Evolutionary conservation across 2,113 vertebrate genomes (phyloP), one percentile per base, ranked within the genome.

Genomic region (Fulmarus glacialis): DNA sequence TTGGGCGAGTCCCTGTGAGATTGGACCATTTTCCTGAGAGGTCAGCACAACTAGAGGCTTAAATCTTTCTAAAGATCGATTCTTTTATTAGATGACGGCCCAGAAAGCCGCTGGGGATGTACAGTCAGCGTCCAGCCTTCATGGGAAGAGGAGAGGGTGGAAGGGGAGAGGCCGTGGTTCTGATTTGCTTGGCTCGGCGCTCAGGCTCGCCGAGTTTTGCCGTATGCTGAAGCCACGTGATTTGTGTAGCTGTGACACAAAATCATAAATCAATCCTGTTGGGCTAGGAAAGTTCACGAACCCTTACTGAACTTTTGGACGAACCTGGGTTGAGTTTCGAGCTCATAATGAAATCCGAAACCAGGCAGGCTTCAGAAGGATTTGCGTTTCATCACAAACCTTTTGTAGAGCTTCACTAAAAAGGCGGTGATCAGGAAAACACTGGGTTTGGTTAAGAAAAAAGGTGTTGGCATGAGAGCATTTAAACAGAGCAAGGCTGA

Each of bases 241-340:
- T 85, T 82, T 59, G 70, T 91, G 70, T 82, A 86, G 83, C 87
- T 93, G 78, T 93, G 90, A 94, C 96, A 97, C 63, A 72, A 93
- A 88, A 66, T 42, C 94, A 92, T 96, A 93, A 97, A 97, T 96
- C 95, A 95, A 90, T 82, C 81, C 87, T 79, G 90, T 92, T 96
- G 88, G 91, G 92, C 94, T 91, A 81, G 87, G 58, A 94, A 90
- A 94, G 96, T 97, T 97, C 96, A 97, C 56, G 80, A 96, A 97
- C 97, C 93, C 82, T 87, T 52, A 75, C 74, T 97, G 95, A 96
- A 97, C 95, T 91, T 96, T 77, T 95, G 90, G 95, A 84, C 47
- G 48, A 96, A 92, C 26, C 42, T 94, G 94, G 91, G 72, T 97
- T 53, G 26, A 94, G 93, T 96, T 94, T 97, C 42, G n/a, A 91